Evolutionary conservation across 2,888 invertebrate species (phyloP).

Genomic region (Cerastoderma edule): DNA sequence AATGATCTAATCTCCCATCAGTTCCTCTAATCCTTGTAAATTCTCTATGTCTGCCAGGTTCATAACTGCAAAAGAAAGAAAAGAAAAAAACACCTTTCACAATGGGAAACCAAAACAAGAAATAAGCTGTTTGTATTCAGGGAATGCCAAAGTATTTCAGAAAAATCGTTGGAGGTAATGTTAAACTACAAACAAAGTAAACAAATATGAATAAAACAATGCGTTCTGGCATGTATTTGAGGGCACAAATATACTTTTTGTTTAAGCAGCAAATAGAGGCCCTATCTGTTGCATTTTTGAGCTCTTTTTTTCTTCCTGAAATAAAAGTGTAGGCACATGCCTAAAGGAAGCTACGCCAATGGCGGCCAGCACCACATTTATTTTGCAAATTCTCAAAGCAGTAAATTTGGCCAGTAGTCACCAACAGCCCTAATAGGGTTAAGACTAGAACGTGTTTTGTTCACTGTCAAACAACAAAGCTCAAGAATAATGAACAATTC

Average conservation of each 20-base stretch:
- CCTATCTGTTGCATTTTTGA: too few species aligned
- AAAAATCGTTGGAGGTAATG: background rate
- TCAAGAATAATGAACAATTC: too few species aligned
- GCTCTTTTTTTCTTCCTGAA: too few species aligned
- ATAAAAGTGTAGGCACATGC: too few species aligned
- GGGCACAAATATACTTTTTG: background rate
- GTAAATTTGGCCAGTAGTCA: too few species aligned
- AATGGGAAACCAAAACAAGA: background rate
- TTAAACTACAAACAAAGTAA: background rate
- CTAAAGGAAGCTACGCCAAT: too few species aligned
- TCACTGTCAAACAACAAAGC: too few species aligned
- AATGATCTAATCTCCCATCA: slow-evolving; percentile 6
- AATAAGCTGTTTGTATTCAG: background rate
- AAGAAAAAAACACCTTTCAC: background rate
- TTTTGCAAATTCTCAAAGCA: too few species aligned
- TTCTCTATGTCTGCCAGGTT: background rate
- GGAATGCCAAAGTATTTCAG: background rate
- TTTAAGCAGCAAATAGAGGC: too few species aligned
- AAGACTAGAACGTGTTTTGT: too few species aligned
- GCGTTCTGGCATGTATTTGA: background rate
- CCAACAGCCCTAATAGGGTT: too few species aligned
- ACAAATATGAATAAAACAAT: background rate
- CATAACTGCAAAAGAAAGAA: slow-evolving; percentile 7
- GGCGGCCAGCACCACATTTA: too few species aligned
- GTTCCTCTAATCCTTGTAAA: slow-evolving; percentile 4